These are phyloP conservation scores for Hemibagrus guttatus DNA, from an alignment of 2,797 vertebrate species.

Conservation along the genomic window DNA sequence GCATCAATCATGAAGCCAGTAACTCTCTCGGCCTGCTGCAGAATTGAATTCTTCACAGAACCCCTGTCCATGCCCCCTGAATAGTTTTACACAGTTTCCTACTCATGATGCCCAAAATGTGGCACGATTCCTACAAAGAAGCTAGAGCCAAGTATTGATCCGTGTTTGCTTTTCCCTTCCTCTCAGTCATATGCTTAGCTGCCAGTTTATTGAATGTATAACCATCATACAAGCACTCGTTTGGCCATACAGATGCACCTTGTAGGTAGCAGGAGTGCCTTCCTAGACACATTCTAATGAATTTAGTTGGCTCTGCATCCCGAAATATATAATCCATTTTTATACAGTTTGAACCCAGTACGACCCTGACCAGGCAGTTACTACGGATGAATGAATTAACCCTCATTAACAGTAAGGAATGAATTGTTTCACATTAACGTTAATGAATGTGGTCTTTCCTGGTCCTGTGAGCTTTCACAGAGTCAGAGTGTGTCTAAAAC, in stretches of 20 bases:
- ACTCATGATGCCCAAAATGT: constrained; percentile 36
- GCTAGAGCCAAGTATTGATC: constrained; percentile 31
- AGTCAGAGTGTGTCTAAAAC: too few relatives aligned
- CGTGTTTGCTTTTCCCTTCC: constrained; percentile 17
- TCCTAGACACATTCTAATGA: background rate
- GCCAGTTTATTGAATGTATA: background rate
- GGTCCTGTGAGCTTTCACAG: background rate
- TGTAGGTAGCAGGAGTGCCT: background rate
- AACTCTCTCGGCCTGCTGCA: constrained; percentile 48
- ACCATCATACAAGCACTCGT: constrained; percentile 1
- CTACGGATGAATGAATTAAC: background rate
- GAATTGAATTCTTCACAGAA: constrained; percentile 51
- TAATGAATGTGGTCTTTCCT: background rate
- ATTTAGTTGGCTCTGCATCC: too few relatives aligned
- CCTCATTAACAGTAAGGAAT: background rate
- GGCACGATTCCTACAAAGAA: constrained; percentile 4
- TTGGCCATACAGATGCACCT: background rate
- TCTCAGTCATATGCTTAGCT: background rate
- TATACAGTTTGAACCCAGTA: background rate
- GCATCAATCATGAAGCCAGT: constrained; percentile 58
- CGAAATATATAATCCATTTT: background rate
- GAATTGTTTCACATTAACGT: background rate
- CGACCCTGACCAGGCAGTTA: background rate
- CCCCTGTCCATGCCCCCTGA: constrained; percentile 39
- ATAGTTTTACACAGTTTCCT: constrained; percentile 42